Percentiles rank a stretch among this genome's conserved stretches.
Conservation (phyloP, 2,797 vertebrate species). For the Bradypus variegatus region DNA sequence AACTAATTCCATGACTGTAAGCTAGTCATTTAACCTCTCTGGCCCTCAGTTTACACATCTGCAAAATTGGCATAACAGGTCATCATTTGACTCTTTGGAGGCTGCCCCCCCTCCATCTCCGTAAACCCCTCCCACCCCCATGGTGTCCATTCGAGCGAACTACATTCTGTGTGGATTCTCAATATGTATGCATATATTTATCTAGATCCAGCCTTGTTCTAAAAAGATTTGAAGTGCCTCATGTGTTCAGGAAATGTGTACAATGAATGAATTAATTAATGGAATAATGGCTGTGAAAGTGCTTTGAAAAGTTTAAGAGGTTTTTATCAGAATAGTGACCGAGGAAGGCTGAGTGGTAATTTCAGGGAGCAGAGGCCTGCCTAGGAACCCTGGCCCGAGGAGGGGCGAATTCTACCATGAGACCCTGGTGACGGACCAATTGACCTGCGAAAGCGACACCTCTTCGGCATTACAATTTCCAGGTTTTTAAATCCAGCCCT, state of each 20-base stretch:
- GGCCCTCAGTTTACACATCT: background rate
- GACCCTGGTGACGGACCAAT: background rate
- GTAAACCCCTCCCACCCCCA: background rate
- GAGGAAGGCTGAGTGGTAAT: background rate
- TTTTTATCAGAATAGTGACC: conserved; percentile 26
- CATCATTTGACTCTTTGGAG: background rate
- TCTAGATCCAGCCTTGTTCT: conserved; percentile 25
- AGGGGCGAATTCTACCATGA: background rate
- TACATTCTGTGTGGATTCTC: background rate
- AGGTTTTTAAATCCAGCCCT: background rate
- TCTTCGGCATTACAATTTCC: background rate
- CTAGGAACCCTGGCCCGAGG: background rate
- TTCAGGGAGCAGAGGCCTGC: background rate
- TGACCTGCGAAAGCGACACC: background rate
- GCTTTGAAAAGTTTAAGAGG: conserved; percentile 36
- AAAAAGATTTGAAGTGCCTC: conserved; percentile 25
- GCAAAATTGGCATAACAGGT: background rate
- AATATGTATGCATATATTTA: background rate
- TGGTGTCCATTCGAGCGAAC: background rate
- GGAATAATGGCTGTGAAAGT: conserved; percentile 36
- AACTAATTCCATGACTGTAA: background rate
- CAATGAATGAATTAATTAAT: conserved; percentile 44
- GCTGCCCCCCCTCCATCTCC: background rate
- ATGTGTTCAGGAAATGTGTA: conserved; percentile 30
- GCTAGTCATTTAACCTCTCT: background rate